Conservation (phyloP, 2,113 vertebrate genomes). For the Scomber colias region DNA sequence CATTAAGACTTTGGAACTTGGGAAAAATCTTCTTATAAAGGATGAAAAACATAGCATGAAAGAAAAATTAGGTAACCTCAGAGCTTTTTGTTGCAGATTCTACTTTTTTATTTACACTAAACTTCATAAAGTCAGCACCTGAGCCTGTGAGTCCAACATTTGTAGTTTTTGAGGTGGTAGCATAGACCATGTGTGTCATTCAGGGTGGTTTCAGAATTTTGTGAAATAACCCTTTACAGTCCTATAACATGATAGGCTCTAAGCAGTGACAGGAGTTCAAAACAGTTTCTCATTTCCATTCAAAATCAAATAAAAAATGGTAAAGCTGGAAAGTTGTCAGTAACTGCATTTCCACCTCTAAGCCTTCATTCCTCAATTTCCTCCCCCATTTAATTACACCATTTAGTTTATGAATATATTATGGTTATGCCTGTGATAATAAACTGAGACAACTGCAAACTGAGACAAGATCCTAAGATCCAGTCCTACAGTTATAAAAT, state of each 20-base stretch:
- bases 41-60: no score
- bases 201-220: background rate
- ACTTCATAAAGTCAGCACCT: no score
- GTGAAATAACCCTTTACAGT: background rate
- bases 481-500: background rate
- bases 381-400: conserved; percentile 25
- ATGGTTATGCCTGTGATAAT: conserved; percentile 35
- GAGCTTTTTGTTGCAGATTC: background rate
- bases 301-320: background rate
- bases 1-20: no score
- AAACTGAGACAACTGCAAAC: conserved; percentile 14
- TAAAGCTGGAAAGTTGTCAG: background rate
- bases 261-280: background rate
- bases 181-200: no score
- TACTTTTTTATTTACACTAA: background rate
- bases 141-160: no score
- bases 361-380: conserved; percentile 29
- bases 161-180: background rate
- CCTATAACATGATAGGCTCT: background rate
- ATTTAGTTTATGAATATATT: conserved; percentile 36
- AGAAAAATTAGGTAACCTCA: rapidly evolving
- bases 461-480: conserved; percentile 31
- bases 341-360: conserved; percentile 14
- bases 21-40: no score
- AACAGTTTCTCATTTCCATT: background rate